A percentile compares a stretch with the other conserved stretches of the same genome.
These are phyloP conservation scores for Channa maculata DNA, from an alignment of 2,113 vertebrate genomes.

Conservation along the genomic window DNA sequence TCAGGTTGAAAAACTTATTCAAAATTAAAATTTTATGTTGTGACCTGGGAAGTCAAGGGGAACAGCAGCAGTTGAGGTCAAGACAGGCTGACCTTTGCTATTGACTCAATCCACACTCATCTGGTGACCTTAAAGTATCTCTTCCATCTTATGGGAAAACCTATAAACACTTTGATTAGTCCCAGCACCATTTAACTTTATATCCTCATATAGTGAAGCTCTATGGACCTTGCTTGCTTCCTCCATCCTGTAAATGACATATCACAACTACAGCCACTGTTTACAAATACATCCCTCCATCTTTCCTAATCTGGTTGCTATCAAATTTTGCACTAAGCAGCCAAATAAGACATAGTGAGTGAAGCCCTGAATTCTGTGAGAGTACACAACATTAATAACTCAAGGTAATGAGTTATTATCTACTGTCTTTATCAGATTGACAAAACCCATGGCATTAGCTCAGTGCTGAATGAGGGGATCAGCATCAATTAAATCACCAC, in stretches of 20 bases:
- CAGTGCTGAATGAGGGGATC: constrained; percentile 26
- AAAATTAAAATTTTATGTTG: not conserved
- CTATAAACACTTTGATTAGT: constrained; percentile 33
- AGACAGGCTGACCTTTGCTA: constrained; percentile 1
- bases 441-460: constrained; percentile 45
- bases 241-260: constrained; percentile 1
- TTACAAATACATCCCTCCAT: constrained; percentile 32
- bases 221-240: not conserved
- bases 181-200: constrained; percentile 48
- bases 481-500: constrained; percentile 71
- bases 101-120: constrained; percentile 13
- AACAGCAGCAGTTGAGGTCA: constrained; percentile 8
- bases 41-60: not conserved
- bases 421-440: constrained; percentile 61
- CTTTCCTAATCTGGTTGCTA: constrained; percentile 38
- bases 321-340: constrained; percentile 24
- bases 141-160: constrained; percentile 31
- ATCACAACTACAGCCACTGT: constrained; percentile 4
- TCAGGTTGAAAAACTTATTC: not conserved
- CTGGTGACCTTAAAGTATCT: constrained; percentile 26
- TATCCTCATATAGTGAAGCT: constrained; percentile 29
- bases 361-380: constrained; percentile 2
- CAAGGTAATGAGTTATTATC: constrained; percentile 63
- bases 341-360: constrained; percentile 10
- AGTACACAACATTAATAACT: constrained; percentile 53